Evolutionary conservation across 2,113 vertebrate species (phyloP).

Genomic region (Rousettus leschenaultii): DNA sequence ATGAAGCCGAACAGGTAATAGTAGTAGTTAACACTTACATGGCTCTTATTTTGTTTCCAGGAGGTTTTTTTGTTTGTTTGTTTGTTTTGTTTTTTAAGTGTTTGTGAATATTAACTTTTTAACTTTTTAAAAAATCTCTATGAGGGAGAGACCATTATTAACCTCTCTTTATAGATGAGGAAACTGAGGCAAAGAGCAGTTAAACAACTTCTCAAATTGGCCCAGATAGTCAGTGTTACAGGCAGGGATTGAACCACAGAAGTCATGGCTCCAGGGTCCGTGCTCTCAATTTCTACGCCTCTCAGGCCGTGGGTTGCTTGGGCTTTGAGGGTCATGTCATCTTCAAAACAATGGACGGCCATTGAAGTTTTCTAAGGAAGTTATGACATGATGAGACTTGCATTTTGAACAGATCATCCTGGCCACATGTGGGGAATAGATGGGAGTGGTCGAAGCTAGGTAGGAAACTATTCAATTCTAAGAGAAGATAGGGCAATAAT

Average conservation of each 20-base stretch:
- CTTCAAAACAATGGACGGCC: not conserved
- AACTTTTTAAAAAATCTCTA: not conserved
- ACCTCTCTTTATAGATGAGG: not conserved
- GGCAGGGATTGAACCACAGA: not conserved
- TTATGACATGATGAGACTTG: not conserved
- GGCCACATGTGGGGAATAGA: not conserved
- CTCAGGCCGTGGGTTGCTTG: not conserved
- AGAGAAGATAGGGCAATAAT: not conserved
- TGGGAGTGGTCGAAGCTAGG: too few species aligned
- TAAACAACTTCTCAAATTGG: not conserved
- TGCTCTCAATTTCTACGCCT: not conserved
- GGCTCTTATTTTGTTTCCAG: not conserved
- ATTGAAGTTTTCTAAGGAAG: not conserved
- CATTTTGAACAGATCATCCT: not conserved
- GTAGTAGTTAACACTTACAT: not conserved
- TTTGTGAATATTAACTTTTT: not conserved
- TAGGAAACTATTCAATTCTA: not conserved
- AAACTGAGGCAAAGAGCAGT: not conserved
- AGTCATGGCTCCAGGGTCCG: not conserved
- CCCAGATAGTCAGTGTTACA: not conserved
- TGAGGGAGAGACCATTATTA: not conserved
- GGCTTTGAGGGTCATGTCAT: not conserved
- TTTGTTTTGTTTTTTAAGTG: not conserved
- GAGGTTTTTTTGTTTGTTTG: not conserved
- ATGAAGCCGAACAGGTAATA: not conserved